Conservation (phyloP, 2,888 invertebrate species). For the Drosophila acutilabella region DNA sequence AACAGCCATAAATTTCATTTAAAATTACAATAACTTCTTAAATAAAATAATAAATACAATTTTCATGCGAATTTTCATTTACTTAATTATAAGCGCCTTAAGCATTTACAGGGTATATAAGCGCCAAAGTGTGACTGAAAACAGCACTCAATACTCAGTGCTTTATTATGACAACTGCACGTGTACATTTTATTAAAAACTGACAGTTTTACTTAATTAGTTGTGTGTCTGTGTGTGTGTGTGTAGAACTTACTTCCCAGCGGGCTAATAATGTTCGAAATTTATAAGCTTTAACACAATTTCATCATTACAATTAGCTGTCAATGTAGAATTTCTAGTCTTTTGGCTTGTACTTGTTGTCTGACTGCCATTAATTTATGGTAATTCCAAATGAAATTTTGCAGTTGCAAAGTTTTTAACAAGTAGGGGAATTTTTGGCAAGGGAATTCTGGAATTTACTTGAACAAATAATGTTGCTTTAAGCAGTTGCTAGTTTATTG, state of each 20-base stretch:
- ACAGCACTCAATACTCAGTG: constrained; percentile 8
- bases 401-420: not conserved
- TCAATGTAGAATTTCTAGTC: constrained; percentile 8
- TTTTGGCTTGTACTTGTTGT: not conserved
- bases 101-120: constrained; percentile 12
- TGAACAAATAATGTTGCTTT: not conserved
- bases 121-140: constrained; percentile 1
- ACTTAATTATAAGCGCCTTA: constrained; percentile 8
- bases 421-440: not conserved
- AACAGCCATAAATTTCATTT: not conserved
- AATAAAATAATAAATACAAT: too few species aligned
- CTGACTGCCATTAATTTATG: constrained; percentile 26
- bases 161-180: constrained; percentile 7
- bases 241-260: constrained; percentile 4
- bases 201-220: constrained; percentile 52
- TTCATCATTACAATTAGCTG: constrained; percentile 31
- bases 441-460: not conserved
- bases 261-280: constrained; percentile 18
- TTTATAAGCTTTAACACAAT: constrained; percentile 23
- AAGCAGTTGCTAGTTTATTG: not conserved
- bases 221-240: constrained; percentile 6
- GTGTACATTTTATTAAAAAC: constrained; percentile 33
- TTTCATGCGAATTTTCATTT: not conserved
- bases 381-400: constrained; percentile 24
- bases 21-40: too few species aligned